Conservation (phyloP, 2,113 vertebrate species). For the Thermophis baileyi region DNA sequence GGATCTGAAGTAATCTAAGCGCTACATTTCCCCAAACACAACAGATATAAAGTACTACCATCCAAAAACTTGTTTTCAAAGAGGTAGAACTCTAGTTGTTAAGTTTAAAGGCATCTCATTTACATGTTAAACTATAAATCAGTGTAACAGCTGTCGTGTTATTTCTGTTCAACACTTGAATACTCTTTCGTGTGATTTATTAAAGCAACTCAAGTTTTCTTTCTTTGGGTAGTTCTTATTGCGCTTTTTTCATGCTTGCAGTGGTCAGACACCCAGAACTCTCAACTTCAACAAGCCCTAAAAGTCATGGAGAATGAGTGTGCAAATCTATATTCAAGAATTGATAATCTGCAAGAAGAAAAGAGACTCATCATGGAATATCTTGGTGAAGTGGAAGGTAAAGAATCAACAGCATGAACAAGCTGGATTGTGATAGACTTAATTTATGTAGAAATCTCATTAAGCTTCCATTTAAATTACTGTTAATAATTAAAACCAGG, state of each 20-base stretch:
- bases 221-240: neutral
- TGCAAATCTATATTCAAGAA: conserved; percentile 56
- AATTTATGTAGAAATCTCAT: neutral
- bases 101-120: neutral
- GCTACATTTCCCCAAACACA: neutral
- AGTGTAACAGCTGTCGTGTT: neutral
- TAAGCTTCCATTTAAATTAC: neutral
- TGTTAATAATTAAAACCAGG: neutral
- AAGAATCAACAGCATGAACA: accelerated
- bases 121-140: neutral
- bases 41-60: neutral
- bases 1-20: neutral
- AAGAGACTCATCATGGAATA: conserved; percentile 62
- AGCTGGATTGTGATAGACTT: neutral
- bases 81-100: neutral
- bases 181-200: neutral
- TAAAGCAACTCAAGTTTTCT: neutral
- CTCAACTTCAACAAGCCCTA: conserved; percentile 58
- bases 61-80: neutral
- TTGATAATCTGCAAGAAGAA: conserved; percentile 72
- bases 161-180: neutral
- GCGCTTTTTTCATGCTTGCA: conserved; percentile 8
- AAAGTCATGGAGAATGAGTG: conserved; percentile 51
- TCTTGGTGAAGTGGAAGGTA: conserved; percentile 66
- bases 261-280: conserved; percentile 45